Evolutionary conservation across 1,140 invertebrate genomes (phyloP).

Genomic region (Cotesia typhae): DNA sequence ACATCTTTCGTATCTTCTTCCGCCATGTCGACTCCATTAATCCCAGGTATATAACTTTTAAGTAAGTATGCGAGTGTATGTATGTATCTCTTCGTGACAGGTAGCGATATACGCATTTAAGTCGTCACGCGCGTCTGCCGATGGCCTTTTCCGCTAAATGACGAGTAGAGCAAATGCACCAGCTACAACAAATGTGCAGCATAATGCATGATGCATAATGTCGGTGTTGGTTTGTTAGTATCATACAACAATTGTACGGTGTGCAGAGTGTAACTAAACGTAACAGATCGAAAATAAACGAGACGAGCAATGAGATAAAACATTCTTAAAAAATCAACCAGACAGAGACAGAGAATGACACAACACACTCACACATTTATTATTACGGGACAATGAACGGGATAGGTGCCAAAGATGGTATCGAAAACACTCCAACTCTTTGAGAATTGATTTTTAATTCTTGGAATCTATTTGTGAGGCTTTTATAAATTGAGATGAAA

Average conservation of each 20-base stretch:
- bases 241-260: too few relatives aligned
- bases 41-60: constrained; percentile 9
- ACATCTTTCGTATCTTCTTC: constrained; percentile 17
- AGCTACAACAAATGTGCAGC: too few relatives aligned
- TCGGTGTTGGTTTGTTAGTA: too few relatives aligned
- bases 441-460: constrained; percentile 20
- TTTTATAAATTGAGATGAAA: neutral
- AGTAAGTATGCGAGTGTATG: too few relatives aligned
- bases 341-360: neutral
- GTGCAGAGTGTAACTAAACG: too few relatives aligned
- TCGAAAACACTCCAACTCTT: neutral
- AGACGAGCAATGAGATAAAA: neutral
- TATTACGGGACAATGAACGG: constrained; percentile 28
- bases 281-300: constrained; percentile 27
- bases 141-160: constrained; percentile 11
- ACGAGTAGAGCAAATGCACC: constrained; percentile 2
- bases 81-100: constrained; percentile 4
- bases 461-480: neutral
- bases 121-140: constrained; percentile 10
- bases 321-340: neutral
- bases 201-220: too few relatives aligned
- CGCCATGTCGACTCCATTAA: constrained; percentile 36
- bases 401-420: constrained; percentile 29
- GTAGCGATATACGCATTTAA: constrained; percentile 20
- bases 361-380: neutral